Conservation (phyloP, 2,888 invertebrate species). For the Xanthia icteritia region DNA sequence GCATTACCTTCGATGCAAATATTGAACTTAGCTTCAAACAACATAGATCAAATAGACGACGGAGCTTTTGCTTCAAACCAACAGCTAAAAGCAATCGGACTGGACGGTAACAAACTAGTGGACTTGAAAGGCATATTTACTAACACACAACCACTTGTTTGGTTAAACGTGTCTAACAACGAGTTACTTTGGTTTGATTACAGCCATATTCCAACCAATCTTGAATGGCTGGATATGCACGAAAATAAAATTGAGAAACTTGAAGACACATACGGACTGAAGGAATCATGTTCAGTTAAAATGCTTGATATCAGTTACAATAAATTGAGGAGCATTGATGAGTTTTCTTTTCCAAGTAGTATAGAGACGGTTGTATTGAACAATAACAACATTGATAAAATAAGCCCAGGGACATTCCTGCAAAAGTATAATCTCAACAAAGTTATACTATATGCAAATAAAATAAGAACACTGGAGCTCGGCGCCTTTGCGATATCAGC, state of each 20-base stretch:
- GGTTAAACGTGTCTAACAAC: slow-evolving; percentile 95
- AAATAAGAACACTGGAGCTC: slow-evolving; percentile 93
- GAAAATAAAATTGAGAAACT: slow-evolving; percentile 94
- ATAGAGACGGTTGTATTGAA: slow-evolving; percentile 93
- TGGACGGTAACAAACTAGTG: slow-evolving; percentile 94
- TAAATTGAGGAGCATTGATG: slow-evolving; percentile 92
- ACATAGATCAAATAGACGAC: slow-evolving; percentile 94
- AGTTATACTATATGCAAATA: slow-evolving; percentile 94
- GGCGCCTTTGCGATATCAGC: slow-evolving; percentile 93
- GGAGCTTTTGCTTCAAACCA: slow-evolving; percentile 94
- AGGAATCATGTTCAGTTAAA: slow-evolving; percentile 92
- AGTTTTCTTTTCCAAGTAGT: slow-evolving; percentile 93
- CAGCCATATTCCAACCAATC: slow-evolving; percentile 93
- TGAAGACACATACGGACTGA: slow-evolving; percentile 93
- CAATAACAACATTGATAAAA: slow-evolving; percentile 93
- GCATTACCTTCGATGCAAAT: slow-evolving; percentile 93
- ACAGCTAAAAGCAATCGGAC: slow-evolving; percentile 93
- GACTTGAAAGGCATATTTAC: slow-evolving; percentile 95
- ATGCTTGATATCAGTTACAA: slow-evolving; percentile 95
- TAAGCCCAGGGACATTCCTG: slow-evolving; percentile 93
- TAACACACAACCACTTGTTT: slow-evolving; percentile 93
- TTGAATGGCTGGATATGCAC: slow-evolving; percentile 95
- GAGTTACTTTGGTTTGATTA: slow-evolving; percentile 95
- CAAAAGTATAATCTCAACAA: slow-evolving; percentile 93
- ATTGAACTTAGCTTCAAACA: slow-evolving; percentile 95